A percentile compares a stretch with the other conserved stretches of the same genome.
These are phyloP conservation scores for Acromyrmex echinatior DNA, from an alignment of 1,140 invertebrate species.

Conservation along the genomic window DNA sequence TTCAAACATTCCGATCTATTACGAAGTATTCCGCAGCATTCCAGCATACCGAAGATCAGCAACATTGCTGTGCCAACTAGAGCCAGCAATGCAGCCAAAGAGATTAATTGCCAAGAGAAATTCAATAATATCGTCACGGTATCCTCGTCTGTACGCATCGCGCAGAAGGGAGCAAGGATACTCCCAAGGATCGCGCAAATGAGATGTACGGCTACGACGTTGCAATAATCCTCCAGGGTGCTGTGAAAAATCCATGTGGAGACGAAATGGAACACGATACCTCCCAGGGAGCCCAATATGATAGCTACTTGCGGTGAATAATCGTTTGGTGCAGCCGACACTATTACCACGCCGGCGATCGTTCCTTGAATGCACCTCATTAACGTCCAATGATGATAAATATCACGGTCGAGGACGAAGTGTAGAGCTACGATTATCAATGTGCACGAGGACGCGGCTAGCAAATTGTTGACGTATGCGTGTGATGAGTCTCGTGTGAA, in stretches of 20 bases:
- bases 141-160: not conserved
- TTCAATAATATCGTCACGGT: constrained; percentile 51
- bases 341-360: constrained; percentile 70
- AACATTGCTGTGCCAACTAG: constrained; percentile 62
- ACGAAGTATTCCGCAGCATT: constrained; percentile 67
- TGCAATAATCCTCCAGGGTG: constrained; percentile 79
- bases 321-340: constrained; percentile 73
- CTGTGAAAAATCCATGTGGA: constrained; percentile 73
- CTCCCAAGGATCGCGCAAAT: constrained; percentile 70
- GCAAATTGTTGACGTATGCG: constrained; percentile 74
- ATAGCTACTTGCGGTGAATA: constrained; percentile 72
- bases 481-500: not conserved
- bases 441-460: constrained; percentile 73
- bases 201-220: constrained; percentile 73
- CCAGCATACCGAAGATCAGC: constrained; percentile 61
- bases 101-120: constrained; percentile 76
- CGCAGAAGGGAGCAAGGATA: constrained; percentile 67
- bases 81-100: constrained; percentile 62
- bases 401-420: constrained; percentile 65
- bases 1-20: constrained; percentile 77
- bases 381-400: constrained; percentile 77
- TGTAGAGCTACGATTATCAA: constrained; percentile 71
- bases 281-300: constrained; percentile 64
- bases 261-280: constrained; percentile 71
- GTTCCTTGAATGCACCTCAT: constrained; percentile 76